Percentiles rank a stretch among this genome's conserved stretches.
Evolutionary conservation across 1,140 invertebrate genomes (phyloP).

Genomic region (Philopotamus ludificatus): DNA sequence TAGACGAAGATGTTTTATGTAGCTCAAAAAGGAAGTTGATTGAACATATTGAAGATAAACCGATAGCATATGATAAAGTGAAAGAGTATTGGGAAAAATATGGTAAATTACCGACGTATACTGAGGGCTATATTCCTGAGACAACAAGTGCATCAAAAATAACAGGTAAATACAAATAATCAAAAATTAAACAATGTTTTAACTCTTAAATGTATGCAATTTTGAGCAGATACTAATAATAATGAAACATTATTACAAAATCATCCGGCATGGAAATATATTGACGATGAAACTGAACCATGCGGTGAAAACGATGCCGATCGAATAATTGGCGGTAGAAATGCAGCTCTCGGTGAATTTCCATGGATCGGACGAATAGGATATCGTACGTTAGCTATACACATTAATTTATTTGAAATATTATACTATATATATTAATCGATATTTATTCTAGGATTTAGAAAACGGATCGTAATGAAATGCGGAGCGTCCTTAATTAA

Average conservation of each 20-base stretch:
- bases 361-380: slow-evolving; percentile 69
- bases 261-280: slow-evolving; percentile 47
- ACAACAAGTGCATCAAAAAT: neutral
- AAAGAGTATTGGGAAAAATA: neutral
- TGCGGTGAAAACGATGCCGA: slow-evolving; percentile 60
- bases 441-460: neutral
- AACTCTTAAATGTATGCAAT: no score
- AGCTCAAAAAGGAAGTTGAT: no score
- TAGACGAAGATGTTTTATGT: no score
- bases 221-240: no score
- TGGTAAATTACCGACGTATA: neutral
- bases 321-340: slow-evolving; percentile 64
- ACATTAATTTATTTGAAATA: neutral
- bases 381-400: slow-evolving; percentile 48
- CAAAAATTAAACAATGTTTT: no score
- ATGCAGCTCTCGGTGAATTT: slow-evolving; percentile 62
- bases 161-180: neutral
- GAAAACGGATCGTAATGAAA: slow-evolving; percentile 48
- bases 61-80: neutral
- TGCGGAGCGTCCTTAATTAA: slow-evolving; percentile 68
- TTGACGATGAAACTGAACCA: slow-evolving; percentile 45
- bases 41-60: no score
- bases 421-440: neutral
- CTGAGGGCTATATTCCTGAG: neutral
- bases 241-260: neutral